These are phyloP conservation scores for Monomorium pharaonis DNA, from an alignment of 1,140 invertebrate genomes.

Conservation along the genomic window DNA sequence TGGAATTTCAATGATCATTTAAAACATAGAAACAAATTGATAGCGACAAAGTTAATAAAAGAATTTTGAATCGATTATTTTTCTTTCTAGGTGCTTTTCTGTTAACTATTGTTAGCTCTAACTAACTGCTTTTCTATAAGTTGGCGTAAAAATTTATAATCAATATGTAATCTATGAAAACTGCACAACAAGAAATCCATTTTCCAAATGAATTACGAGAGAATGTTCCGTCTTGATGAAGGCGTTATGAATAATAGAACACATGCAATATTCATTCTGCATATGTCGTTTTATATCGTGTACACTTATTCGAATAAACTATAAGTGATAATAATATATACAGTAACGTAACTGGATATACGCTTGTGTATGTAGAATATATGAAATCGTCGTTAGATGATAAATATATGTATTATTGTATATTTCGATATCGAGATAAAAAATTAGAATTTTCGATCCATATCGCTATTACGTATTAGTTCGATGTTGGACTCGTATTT, in stretches of 20 bases:
- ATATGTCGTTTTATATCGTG: not conserved
- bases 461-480: slow-evolving; percentile 14
- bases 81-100: not conserved
- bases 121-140: not conserved
- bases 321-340: slow-evolving; percentile 18
- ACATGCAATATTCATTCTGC: not conserved
- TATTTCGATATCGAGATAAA: slow-evolving; percentile 11
- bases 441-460: not conserved
- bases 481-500: not conserved
- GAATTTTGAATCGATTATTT: not conserved
- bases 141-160: not conserved
- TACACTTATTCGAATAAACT: not conserved
- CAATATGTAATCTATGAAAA: not conserved
- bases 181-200: not conserved
- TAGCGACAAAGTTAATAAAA: not conserved
- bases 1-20: not conserved
- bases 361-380: slow-evolving; percentile 51
- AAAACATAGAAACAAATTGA: not conserved
- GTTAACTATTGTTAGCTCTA: too few species aligned
- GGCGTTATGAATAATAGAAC: not conserved
- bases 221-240: not conserved
- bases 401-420: slow-evolving; percentile 32
- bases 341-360: slow-evolving; percentile 46
- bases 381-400: slow-evolving; percentile 44
- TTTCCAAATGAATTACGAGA: not conserved